phyloP scores from a whole-genome alignment of 2,888 invertebrate species.

The Trichogramma dendrolimi region DNA sequence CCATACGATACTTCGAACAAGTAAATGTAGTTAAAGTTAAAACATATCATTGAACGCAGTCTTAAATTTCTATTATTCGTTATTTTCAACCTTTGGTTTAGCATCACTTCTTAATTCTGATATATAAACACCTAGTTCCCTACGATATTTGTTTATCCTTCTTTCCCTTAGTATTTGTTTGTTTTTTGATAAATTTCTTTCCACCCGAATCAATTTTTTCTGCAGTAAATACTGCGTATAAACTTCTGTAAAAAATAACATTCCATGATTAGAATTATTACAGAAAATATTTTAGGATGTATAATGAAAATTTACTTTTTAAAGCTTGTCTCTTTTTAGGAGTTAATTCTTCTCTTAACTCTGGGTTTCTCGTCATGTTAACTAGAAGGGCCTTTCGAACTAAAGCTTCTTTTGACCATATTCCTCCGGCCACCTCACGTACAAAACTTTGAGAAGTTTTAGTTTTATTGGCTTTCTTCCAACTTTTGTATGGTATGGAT shows the following conservation, averaged over 20 bases:
- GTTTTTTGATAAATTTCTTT: constrained; percentile 1
- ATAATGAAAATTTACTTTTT: constrained; percentile 6
- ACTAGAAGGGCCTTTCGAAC: constrained; percentile 2
- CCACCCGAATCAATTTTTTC: not conserved
- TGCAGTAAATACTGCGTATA: constrained; percentile 4
- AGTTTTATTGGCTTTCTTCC: constrained; percentile 6
- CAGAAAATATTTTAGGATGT: not conserved
- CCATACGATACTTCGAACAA: no score
- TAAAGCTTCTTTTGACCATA: not conserved
- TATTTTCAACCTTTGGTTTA: no score
- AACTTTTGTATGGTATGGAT: constrained; percentile 3
- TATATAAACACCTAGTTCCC: no score
- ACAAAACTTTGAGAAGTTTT: not conserved
- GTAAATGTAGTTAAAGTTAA: no score
- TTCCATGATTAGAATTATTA: not conserved
- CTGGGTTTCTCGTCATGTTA: not conserved
- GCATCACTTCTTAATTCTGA: no score
- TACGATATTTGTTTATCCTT: no score
- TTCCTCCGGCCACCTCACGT: not conserved
- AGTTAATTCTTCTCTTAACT: not conserved
- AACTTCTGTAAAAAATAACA: constrained; percentile 3
- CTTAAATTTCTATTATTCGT: no score
- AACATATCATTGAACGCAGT: no score
- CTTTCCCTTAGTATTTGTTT: no score
- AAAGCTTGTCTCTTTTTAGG: not conserved